These are phyloP conservation scores for Listronotus bonariensis DNA, from an alignment of 1,140 invertebrate genomes.

Conservation along the genomic window DNA sequence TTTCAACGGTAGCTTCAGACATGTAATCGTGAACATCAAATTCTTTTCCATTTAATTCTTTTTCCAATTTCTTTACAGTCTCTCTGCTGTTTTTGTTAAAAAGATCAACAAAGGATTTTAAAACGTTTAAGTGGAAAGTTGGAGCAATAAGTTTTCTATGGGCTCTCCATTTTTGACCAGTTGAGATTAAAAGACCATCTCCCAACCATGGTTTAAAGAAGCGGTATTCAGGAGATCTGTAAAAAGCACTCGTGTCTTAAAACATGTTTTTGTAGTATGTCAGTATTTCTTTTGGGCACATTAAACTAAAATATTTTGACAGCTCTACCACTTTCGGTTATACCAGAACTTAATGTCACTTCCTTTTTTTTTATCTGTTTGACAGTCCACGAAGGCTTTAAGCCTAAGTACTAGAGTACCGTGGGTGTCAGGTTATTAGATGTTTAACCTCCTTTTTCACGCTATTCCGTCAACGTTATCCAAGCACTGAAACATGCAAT, in stretches of 20 bases:
- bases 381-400: no score
- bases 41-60: constrained; percentile 64
- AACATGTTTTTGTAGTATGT: no score
- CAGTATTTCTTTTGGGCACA: no score
- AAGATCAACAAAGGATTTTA: constrained; percentile 80
- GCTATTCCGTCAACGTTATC: no score
- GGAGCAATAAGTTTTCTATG: constrained; percentile 82
- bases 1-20: constrained; percentile 82
- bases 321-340: no score
- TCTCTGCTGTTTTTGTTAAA: constrained; percentile 78
- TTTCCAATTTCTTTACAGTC: constrained; percentile 67
- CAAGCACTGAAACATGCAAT: no score
- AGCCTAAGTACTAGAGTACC: no score
- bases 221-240: constrained; percentile 66
- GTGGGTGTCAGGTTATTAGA: no score
- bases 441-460: no score
- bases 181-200: constrained; percentile 81
- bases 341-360: no score
- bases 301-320: no score
- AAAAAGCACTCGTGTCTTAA: neutral
- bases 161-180: constrained; percentile 77
- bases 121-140: constrained; percentile 81
- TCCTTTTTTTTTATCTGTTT: no score
- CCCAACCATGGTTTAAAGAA: constrained; percentile 91
- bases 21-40: constrained; percentile 83